Conservation (phyloP, 2,113 vertebrate species). For the Pomatostomus ruficeps region DNA sequence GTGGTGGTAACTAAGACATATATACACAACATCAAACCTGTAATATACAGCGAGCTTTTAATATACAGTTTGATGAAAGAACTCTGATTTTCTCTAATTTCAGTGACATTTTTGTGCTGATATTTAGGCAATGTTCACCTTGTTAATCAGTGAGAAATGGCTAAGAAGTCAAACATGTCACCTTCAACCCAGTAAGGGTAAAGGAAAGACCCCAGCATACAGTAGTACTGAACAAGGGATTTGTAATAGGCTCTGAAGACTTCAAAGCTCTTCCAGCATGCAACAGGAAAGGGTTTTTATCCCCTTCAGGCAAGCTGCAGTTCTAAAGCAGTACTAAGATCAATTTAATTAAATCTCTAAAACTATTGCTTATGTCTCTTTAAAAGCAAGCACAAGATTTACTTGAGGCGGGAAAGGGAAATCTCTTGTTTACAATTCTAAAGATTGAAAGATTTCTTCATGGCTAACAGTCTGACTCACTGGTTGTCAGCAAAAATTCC, state of each 20-base stretch:
- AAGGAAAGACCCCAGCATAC: not conserved
- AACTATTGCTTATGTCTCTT: conserved; percentile 6
- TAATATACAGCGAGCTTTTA: not conserved
- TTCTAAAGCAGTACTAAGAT: conserved; percentile 9
- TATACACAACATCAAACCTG: not conserved
- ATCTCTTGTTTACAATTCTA: not conserved
- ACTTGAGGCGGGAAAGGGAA: not conserved
- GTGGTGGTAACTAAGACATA: not conserved
- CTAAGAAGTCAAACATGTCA: not conserved
- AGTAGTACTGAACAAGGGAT: not conserved
- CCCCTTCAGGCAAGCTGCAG: not conserved
- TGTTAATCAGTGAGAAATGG: not conserved
- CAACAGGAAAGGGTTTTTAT: not conserved
- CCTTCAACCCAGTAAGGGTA: not conserved
- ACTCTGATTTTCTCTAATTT: not conserved
- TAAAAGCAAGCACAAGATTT: conserved; percentile 29
- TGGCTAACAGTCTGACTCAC: not conserved
- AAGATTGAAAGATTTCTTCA: conserved; percentile 8
- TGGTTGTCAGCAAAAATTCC: not conserved
- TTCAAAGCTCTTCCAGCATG: not conserved
- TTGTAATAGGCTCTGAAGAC: not conserved
- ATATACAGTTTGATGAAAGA: not conserved
- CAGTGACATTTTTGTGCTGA: not conserved
- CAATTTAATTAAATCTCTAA: conserved; percentile 47
- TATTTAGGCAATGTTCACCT: not conserved